These are phyloP conservation scores for Myrmecophaga tridactyla DNA, from an alignment of 2,113 vertebrate species.

Conservation along the genomic window DNA sequence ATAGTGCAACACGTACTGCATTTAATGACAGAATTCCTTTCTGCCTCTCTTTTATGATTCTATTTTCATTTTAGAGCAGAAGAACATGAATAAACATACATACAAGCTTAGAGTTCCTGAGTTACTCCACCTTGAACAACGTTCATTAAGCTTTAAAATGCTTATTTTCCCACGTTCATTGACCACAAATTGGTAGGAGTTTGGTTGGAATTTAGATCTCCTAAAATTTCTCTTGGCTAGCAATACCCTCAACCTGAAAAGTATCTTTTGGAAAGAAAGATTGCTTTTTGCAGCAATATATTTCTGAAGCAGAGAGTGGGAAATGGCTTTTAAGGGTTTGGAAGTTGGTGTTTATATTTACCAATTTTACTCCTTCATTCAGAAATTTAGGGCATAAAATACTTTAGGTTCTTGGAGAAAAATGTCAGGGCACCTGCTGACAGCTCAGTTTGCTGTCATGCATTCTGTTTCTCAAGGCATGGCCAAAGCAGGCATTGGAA, in stretches of 20 bases:
- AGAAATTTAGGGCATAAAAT: neutral
- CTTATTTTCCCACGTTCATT: neutral
- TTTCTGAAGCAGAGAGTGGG: neutral
- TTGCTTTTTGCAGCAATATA: neutral
- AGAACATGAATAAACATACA: slow-evolving; percentile 22
- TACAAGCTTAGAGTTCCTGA: neutral
- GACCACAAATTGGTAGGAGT: neutral
- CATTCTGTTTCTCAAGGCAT: neutral
- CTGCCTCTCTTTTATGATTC: slow-evolving; percentile 1
- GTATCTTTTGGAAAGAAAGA: neutral
- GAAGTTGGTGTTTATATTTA: neutral
- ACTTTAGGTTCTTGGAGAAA: neutral
- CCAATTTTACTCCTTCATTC: slow-evolving; percentile 1
- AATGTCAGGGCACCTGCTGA: neutral
- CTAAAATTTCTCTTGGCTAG: neutral
- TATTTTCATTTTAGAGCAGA: slow-evolving; percentile 22
- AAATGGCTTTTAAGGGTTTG: neutral
- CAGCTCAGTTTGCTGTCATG: neutral
- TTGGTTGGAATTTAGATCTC: slow-evolving; percentile 31
- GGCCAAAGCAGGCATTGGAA: neutral
- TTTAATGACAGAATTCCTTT: slow-evolving; percentile 13
- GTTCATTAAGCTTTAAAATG: neutral
- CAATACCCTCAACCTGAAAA: neutral
- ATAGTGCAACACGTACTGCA: neutral
- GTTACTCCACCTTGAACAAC: neutral